A percentile compares a stretch with the other conserved stretches of the same genome.
These are phyloP conservation scores for Damaliscus lunatus DNA, from an alignment of 2,113 vertebrate species.

Conservation along the genomic window DNA sequence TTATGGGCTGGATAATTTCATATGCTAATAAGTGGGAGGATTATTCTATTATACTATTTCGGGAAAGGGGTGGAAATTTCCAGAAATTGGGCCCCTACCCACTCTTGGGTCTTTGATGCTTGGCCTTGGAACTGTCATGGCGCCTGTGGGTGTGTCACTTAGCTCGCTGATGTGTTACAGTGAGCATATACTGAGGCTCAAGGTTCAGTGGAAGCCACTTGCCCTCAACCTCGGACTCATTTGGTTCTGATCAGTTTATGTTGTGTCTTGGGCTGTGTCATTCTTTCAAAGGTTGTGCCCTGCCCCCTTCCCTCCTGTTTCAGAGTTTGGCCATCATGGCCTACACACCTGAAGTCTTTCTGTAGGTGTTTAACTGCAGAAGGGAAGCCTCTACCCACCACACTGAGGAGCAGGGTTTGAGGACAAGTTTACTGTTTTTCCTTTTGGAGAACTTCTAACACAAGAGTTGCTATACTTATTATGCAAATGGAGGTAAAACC, in stretches of 20 bases:
- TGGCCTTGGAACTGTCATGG: not conserved
- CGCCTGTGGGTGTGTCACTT: not conserved
- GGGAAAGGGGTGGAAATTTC: not conserved
- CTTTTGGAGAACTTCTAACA: not conserved
- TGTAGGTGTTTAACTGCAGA: conserved; percentile 33
- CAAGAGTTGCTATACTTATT: not conserved
- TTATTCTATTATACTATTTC: not conserved
- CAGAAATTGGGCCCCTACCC: not conserved
- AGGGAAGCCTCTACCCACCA: conserved; percentile 17
- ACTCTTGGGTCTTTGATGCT: not conserved
- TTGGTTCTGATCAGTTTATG: not conserved
- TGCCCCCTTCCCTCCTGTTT: not conserved
- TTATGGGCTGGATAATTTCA: not conserved
- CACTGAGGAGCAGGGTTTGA: conserved; percentile 1
- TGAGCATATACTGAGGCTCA: not conserved
- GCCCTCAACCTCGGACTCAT: not conserved
- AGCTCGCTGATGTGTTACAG: not conserved
- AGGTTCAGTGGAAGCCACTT: not conserved
- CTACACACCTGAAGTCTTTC: not conserved
- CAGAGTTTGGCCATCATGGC: not conserved
- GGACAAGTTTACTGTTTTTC: not conserved
- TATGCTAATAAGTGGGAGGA: not conserved
- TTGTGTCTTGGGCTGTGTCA: not conserved
- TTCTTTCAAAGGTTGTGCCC: not conserved
- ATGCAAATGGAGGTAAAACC: not conserved